Evolutionary conservation across 64 coral and sea anemone species (phyloP).

Genomic region (Exaiptasia diaphana): DNA sequence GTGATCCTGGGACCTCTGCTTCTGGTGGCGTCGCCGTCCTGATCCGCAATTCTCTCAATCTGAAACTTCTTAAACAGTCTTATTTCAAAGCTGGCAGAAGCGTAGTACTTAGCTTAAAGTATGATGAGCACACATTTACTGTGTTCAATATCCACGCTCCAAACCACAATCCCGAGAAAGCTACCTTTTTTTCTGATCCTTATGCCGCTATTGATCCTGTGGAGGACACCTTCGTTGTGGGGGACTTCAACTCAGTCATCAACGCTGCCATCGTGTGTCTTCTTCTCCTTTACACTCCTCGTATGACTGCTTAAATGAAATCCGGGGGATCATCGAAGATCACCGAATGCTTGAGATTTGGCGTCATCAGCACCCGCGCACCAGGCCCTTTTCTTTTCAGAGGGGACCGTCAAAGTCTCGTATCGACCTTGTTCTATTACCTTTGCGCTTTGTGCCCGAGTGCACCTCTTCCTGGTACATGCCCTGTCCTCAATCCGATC

Average conservation of each 20-base stretch:
- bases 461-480: too few species aligned
- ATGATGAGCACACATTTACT: background rate
- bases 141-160: background rate
- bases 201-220: background rate
- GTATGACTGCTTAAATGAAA: background rate
- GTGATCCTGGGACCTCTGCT: background rate
- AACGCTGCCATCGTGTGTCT: background rate
- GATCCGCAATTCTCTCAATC: background rate
- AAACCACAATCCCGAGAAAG: background rate
- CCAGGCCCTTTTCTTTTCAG: too few species aligned
- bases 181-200: background rate
- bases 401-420: background rate
- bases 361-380: background rate
- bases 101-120: background rate
- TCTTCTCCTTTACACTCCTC: background rate
- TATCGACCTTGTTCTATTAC: constrained; percentile 4
- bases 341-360: constrained; percentile 1
- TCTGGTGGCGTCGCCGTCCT: background rate
- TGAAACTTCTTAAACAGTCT: background rate
- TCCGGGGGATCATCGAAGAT: background rate
- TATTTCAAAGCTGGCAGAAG: background rate
- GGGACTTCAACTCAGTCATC: constrained; percentile 36
- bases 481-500: too few species aligned
- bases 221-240: background rate
- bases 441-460: too few species aligned